Percentiles rank a stretch among this genome's conserved stretches.
phyloP scores from a whole-genome alignment of 2,113 vertebrate species.

The Podarcis muralis region DNA sequence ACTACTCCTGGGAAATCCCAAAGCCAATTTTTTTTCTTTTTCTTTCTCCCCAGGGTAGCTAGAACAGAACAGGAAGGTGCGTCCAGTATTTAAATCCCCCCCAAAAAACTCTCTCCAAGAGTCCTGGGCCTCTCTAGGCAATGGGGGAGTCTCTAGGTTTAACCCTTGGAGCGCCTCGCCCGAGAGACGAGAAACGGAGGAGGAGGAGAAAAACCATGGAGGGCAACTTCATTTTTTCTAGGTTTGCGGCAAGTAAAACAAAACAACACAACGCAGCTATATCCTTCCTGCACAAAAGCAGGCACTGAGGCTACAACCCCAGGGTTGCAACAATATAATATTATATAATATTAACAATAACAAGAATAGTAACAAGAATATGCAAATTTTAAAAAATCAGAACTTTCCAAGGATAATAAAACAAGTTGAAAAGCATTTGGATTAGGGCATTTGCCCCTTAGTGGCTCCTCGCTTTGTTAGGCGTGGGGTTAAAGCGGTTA shows the following conservation, averaged over 20 bases:
- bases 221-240: too few relatives aligned
- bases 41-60: not conserved
- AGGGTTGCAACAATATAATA: too few relatives aligned
- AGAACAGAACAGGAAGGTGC: conserved; percentile 35
- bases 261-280: too few relatives aligned
- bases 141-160: not conserved
- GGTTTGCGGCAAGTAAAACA: too few relatives aligned
- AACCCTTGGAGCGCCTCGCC: not conserved
- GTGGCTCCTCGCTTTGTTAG: not conserved
- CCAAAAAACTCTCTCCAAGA: not conserved
- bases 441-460: too few relatives aligned
- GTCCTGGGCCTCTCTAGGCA: conserved; percentile 13
- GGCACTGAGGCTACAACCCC: not conserved
- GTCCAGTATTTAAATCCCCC: conserved; percentile 24
- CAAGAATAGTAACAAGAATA: too few relatives aligned
- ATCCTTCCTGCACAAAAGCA: not conserved
- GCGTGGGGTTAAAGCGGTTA: not conserved
- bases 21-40: not conserved
- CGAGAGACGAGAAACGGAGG: too few relatives aligned
- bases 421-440: too few relatives aligned
- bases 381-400: too few relatives aligned
- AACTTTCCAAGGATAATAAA: too few relatives aligned
- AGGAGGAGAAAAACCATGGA: too few relatives aligned
- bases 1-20: not conserved
- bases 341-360: too few relatives aligned